phyloP scores from a whole-genome alignment of 1,140 invertebrate genomes.

The Apocrypta bakeri region DNA sequence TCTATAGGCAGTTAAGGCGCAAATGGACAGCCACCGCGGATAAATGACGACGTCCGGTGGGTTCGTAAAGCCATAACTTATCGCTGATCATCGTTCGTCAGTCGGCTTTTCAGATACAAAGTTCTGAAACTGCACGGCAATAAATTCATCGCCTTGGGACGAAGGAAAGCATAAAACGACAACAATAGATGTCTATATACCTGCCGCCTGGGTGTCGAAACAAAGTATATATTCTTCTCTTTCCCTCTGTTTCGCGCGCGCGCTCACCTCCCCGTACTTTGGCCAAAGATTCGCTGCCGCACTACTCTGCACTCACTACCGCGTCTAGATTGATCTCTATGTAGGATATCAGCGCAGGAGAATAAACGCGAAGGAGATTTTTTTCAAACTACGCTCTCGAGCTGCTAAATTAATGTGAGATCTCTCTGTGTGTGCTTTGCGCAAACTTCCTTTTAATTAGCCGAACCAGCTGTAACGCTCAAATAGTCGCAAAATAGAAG shows the following conservation, averaged over 20 bases:
- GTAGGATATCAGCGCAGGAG: no score
- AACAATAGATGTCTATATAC: conserved; percentile 50
- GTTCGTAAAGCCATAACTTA: conserved; percentile 71
- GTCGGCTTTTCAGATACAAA: conserved; percentile 67
- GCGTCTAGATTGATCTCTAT: background rate
- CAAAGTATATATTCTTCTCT: conserved; percentile 39
- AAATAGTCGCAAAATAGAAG: background rate
- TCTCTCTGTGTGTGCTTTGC: no score
- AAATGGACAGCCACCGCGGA: conserved; percentile 69
- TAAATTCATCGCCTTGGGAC: conserved; percentile 67
- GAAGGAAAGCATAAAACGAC: conserved; percentile 66
- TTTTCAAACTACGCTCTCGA: conserved; percentile 15
- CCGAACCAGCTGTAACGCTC: background rate
- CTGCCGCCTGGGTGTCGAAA: conserved; percentile 37
- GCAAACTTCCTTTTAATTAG: background rate
- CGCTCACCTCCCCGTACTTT: background rate
- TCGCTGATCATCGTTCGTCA: conserved; percentile 70
- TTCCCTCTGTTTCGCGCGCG: background rate
- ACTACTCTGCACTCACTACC: no score
- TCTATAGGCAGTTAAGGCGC: conserved; percentile 66
- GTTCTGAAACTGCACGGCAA: conserved; percentile 63
- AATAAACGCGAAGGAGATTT: no score
- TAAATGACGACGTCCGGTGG: conserved; percentile 65
- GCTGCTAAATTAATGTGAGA: conserved; percentile 33
- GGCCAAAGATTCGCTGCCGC: no score